Evolutionary conservation across 2,113 vertebrate genomes (phyloP).

Genomic region (Boleophthalmus pectinirostris): DNA sequence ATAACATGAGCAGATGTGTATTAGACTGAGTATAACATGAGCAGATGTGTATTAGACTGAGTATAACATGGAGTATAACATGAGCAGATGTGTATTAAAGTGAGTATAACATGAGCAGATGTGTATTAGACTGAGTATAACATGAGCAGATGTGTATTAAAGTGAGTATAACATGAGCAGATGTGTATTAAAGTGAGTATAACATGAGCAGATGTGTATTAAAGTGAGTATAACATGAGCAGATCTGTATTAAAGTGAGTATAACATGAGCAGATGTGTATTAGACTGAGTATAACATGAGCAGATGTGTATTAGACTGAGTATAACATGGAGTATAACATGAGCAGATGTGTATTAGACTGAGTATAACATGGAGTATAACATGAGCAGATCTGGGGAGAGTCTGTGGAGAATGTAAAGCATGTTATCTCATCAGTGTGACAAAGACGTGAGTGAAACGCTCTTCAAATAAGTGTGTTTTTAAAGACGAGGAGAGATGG

Average conservation of each 20-base stretch:
- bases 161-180: conserved; percentile 1
- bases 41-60: not conserved
- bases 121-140: not conserved
- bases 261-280: conserved; percentile 1
- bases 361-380: conserved; percentile 5
- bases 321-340: too few species aligned
- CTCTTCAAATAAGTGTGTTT: conserved; percentile 7
- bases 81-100: too few species aligned
- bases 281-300: conserved; percentile 1
- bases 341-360: not conserved
- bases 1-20: not conserved
- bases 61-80: too few species aligned
- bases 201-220: not conserved
- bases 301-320: not conserved
- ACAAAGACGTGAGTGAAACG: not conserved
- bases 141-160: not conserved
- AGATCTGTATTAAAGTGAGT: too few species aligned
- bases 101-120: too few species aligned
- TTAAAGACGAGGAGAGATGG: not conserved
- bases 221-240: conserved; percentile 1
- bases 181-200: too few species aligned
- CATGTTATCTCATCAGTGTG: conserved; percentile 10
- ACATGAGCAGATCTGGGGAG: conserved; percentile 8
- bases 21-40: conserved; percentile 1
- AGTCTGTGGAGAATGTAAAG: conserved; percentile 3